These are phyloP conservation scores for Ispidina lecontei DNA, from an alignment of 2,797 vertebrate species.

Conservation along the genomic window DNA sequence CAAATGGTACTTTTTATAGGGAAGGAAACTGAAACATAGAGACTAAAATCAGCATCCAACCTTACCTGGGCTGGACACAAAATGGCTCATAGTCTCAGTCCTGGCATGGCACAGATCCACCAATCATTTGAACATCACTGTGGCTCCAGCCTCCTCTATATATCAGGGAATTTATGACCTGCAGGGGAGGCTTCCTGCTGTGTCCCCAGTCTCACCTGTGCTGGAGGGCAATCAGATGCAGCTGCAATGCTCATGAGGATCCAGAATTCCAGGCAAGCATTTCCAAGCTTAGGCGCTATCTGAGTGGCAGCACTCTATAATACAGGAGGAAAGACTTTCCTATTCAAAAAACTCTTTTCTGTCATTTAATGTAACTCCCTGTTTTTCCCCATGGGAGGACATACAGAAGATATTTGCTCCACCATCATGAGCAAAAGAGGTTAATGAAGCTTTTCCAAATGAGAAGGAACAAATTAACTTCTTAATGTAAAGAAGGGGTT, in stretches of 20 bases:
- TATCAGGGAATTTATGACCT: neutral
- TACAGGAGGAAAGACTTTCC: neutral
- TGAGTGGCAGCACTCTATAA: neutral
- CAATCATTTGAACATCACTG: neutral
- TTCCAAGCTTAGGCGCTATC: neutral
- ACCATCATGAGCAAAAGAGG: neutral
- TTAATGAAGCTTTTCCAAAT: neutral
- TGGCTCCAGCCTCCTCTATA: neutral
- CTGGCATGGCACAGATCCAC: neutral
- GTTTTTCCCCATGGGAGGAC: neutral
- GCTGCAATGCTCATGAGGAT: neutral
- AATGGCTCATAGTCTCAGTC: accelerated
- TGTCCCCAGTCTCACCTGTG: accelerated
- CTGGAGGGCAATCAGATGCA: accelerated
- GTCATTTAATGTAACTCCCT: neutral
- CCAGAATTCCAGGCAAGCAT: neutral
- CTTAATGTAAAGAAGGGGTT: neutral
- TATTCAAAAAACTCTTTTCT: neutral
- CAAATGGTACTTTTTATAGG: neutral
- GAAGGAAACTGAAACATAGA: neutral
- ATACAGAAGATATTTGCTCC: neutral
- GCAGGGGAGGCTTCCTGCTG: neutral
- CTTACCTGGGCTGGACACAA: neutral
- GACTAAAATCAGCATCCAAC: neutral
- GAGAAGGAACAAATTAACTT: neutral